These are phyloP conservation scores for Amniataba percoides DNA, from an alignment of 2,797 vertebrate species.

Conservation along the genomic window DNA sequence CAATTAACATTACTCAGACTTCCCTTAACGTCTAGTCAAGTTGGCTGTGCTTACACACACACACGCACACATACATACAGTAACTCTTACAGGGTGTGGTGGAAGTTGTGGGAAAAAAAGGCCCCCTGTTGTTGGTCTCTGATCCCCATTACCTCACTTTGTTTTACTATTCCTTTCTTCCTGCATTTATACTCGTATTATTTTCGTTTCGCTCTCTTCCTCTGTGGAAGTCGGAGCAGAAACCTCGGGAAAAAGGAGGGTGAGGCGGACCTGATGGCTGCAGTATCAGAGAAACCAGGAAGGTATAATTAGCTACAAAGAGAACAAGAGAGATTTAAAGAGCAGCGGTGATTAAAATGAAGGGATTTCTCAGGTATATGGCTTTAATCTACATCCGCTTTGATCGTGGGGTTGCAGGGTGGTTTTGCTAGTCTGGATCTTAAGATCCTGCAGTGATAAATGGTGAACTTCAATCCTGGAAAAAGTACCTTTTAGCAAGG, in stretches of 20 bases:
- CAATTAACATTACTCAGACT: conserved; percentile 23
- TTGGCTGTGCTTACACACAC: conserved; percentile 15
- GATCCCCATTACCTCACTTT: conserved; percentile 82
- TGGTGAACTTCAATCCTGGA: not conserved
- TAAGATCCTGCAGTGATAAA: not conserved
- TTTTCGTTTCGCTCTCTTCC: conserved; percentile 78
- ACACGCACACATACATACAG: conserved; percentile 18
- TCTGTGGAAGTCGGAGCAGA: conserved; percentile 69
- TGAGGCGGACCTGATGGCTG: conserved; percentile 27
- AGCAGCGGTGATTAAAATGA: conserved; percentile 11
- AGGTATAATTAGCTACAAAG: conserved; percentile 50
- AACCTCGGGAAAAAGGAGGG: conserved; percentile 40
- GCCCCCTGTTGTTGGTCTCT: conserved; percentile 71
- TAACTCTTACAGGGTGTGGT: conserved; percentile 61
- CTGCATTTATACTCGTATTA: conserved; percentile 90
- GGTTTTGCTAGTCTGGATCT: conserved; percentile 7
- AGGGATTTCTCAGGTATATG: conserved; percentile 7
- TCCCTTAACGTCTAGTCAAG: not conserved
- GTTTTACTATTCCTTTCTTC: conserved; percentile 90
- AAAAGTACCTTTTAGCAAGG: conserved; percentile 27
- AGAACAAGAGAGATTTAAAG: conserved; percentile 20
- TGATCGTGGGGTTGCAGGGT: not conserved
- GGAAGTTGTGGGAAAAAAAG: conserved; percentile 52
- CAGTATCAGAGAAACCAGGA: conserved; percentile 28
- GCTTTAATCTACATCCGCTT: conserved; percentile 9